Percentiles rank a stretch among this genome's conserved stretches.
These are phyloP conservation scores for Ischnura elegans DNA, from an alignment of 2,888 invertebrate species.

Conservation along the genomic window DNA sequence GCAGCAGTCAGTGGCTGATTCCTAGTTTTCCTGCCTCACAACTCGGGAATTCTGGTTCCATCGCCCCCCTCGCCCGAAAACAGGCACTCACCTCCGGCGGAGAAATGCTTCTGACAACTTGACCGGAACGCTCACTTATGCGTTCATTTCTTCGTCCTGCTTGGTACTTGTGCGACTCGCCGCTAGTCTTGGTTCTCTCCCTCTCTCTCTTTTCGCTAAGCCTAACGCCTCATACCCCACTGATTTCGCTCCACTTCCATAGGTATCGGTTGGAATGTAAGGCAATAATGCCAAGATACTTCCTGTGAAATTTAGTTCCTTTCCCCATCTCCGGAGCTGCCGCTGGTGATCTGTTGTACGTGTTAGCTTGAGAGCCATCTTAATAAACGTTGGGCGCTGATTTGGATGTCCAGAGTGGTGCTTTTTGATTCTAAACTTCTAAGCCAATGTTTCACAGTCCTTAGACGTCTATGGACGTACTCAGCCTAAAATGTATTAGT, in stretches of 20 bases:
- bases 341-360: no score
- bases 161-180: not conserved
- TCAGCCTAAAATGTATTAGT: no score
- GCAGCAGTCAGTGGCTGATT: not conserved
- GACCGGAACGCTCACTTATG: conserved; percentile 55
- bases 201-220: not conserved
- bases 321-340: not conserved
- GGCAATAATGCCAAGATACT: not conserved
- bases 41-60: not conserved
- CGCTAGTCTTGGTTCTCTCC: not conserved
- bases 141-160: not conserved
- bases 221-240: not conserved
- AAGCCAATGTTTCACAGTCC: no score
- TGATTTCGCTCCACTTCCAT: not conserved
- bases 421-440: no score
- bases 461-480: no score
- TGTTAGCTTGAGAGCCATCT: no score
- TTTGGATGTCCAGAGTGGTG: no score
- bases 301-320: not conserved
- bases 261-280: not conserved
- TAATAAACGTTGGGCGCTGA: no score
- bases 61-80: not conserved
- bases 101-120: conserved; percentile 57
- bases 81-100: conserved; percentile 38
- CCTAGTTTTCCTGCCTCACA: not conserved